A percentile compares a stretch with the other conserved stretches of the same genome.
phyloP scores from a whole-genome alignment of 2,888 invertebrate genomes.

The Erebia epiphron region DNA sequence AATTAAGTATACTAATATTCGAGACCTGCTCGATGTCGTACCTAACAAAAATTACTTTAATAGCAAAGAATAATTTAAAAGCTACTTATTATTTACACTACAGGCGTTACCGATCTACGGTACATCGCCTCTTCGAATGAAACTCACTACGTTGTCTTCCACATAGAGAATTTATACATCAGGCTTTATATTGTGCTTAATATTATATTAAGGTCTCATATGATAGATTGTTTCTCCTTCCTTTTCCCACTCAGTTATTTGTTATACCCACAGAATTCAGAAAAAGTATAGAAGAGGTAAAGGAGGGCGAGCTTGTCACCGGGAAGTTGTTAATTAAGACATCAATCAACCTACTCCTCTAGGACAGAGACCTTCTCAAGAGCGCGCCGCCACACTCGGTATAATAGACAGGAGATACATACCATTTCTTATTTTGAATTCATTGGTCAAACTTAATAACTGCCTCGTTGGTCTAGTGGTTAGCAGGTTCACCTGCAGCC shows the following conservation, averaged over 20 bases:
- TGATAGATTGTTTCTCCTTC: conserved; percentile 20
- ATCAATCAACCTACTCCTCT: no score
- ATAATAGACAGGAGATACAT: no score
- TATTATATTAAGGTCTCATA: conserved; percentile 12
- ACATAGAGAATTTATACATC: conserved; percentile 67
- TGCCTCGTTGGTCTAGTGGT: no score
- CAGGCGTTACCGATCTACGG: conserved; percentile 50
- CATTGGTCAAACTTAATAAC: no score
- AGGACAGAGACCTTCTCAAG: no score
- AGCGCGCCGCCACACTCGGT: no score
- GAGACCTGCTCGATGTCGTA: conserved; percentile 23
- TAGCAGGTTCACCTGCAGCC: no score
- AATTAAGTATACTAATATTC: conserved; percentile 10
- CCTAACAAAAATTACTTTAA: conserved; percentile 12
- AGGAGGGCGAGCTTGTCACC: no score
- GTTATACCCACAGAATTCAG: no score
- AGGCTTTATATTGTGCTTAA: conserved; percentile 61
- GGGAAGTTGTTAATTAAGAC: no score
- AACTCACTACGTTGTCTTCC: conserved; percentile 81
- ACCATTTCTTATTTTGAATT: no score
- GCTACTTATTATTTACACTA: conserved; percentile 55
- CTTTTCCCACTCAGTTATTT: not conserved
- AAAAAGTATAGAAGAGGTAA: no score
- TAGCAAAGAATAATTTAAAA: conserved; percentile 29
- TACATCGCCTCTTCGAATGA: conserved; percentile 48